These are phyloP conservation scores for Geotrypetes seraphini DNA, from an alignment of 2,797 vertebrate species.

Conservation along the genomic window DNA sequence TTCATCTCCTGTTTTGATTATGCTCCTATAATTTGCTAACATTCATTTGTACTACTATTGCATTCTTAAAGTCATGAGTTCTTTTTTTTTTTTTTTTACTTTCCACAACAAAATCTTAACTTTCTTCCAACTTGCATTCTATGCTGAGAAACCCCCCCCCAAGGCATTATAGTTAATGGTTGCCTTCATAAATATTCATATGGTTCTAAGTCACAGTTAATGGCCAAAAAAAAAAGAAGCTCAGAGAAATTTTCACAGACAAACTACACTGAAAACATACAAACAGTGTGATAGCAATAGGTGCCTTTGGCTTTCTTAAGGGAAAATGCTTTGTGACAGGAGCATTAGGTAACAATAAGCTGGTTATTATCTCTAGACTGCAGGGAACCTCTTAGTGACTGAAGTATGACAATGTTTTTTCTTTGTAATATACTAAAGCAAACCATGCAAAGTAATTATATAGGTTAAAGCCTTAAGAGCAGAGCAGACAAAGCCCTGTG, in stretches of 20 bases:
- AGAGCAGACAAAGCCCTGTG: too few species aligned
- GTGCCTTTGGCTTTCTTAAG: slow-evolving; percentile 9
- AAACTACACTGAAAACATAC: slow-evolving; percentile 10
- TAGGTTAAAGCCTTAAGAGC: not conserved
- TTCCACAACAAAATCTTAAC: too few species aligned
- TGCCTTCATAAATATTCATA: too few species aligned
- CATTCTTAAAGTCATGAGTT: too few species aligned
- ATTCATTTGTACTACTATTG: too few species aligned
- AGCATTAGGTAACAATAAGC: slow-evolving; percentile 14
- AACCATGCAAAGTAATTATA: not conserved
- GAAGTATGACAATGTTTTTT: not conserved
- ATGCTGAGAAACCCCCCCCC: too few species aligned
- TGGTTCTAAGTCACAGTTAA: too few species aligned
- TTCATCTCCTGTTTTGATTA: too few species aligned
- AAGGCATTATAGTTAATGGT: too few species aligned
- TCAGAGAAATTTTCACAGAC: slow-evolving; percentile 7
- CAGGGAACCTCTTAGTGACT: slow-evolving; percentile 1
- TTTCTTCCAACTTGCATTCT: too few species aligned
- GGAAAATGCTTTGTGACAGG: slow-evolving; percentile 9
- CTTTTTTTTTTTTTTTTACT: too few species aligned
- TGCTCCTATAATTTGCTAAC: too few species aligned
- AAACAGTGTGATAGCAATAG: slow-evolving; percentile 8
- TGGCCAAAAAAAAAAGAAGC: slow-evolving; percentile 11
- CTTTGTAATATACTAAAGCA: not conserved
- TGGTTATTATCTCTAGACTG: slow-evolving; percentile 9